Conservation (phyloP, 2,888 invertebrate species). For the Spisula solida region DNA sequence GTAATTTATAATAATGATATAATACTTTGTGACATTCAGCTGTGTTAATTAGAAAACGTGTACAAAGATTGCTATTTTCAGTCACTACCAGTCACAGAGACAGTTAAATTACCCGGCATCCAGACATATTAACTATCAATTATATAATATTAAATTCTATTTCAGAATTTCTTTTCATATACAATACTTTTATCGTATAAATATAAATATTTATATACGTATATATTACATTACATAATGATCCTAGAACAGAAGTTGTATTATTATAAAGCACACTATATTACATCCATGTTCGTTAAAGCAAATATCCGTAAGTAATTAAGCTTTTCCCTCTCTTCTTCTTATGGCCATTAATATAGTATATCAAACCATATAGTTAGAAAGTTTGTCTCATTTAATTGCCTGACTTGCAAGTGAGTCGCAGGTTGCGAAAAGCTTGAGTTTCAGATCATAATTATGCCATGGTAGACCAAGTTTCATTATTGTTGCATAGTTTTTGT, state of each 20-base stretch:
- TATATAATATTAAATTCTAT: no score
- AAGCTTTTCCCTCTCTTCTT: neutral
- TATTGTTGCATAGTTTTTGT: neutral
- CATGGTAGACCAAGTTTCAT: neutral
- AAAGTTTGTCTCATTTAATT: neutral
- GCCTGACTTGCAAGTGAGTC: neutral
- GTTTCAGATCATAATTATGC: neutral
- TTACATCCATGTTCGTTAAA: neutral
- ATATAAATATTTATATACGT: no score
- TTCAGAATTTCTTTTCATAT: no score
- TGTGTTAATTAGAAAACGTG: no score
- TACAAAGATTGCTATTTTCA: no score
- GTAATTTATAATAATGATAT: no score
- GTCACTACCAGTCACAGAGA: no score
- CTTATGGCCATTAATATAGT: neutral
- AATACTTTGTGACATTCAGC: no score
- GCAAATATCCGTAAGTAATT: neutral
- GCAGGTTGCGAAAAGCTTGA: neutral
- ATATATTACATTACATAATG: no score
- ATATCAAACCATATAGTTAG: neutral
- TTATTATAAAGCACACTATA: neutral
- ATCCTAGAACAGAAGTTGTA: neutral
- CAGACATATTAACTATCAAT: no score
- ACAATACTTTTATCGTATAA: no score
- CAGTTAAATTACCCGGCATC: no score